Evolutionary conservation across 1,140 invertebrate species (phyloP), one percentile per base, ranked within the genome.

Genomic region (Bombus impatiens): DNA sequence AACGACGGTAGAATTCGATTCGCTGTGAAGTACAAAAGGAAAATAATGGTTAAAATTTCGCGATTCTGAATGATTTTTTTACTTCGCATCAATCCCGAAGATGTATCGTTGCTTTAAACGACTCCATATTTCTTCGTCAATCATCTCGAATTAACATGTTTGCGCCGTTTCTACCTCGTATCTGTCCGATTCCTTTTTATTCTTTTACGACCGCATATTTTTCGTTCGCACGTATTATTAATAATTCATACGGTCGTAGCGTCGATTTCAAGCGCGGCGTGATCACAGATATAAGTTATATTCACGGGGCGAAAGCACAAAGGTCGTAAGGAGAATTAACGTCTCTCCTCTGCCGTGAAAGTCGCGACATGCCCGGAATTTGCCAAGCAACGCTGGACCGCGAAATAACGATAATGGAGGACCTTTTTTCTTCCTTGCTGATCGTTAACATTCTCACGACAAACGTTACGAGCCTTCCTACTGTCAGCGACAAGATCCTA

Each of bases 261-360:
- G 78, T 87, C 65, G 78, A 89, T 89, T 89, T 79, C 82, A 67
- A 85, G 86, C 78, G n/a, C 18, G 47, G 47, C 18, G 47, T 53
- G 8, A 53, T 53, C 47, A 53, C 47, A 53, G 25, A 70, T 78
- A 81, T 77, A 87, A 89, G 59, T 89, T 87, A 87, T 71, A 68
- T 80, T 53, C 88, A 44, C 44, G 57, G n/a, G 71, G 75, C 25
- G 40, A 78, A 59, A 70, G 78, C n/a, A 67, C 80, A 53, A 47
- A 47, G 47, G 75, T 80, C 78, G 86, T 81, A 90, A 90, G 86
- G 44, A 86, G 71, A 82, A 90, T 90, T 90, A 87, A 90, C 75
- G 78, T 67, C 71, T 18, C 28, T 35, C 65, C 25, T 68, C 13
- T 32, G 13, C 40, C 40, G 28, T 79, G 53, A 37, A 78, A 87